Evolutionary conservation across 2,113 vertebrate species (phyloP).

Genomic region (Sciurus niger): DNA sequence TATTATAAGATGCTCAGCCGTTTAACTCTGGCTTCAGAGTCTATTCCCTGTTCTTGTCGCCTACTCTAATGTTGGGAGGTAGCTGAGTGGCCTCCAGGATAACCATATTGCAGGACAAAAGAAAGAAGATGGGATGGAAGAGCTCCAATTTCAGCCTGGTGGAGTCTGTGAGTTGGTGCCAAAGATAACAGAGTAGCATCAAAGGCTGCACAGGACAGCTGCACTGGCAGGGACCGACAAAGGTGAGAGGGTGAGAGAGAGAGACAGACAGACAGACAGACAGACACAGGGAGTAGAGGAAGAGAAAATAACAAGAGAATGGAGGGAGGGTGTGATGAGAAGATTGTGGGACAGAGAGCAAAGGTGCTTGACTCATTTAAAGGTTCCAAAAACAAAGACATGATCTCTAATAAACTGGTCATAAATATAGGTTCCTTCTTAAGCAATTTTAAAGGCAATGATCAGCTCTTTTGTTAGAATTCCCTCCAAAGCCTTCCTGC

Average conservation of each 20-base stretch:
- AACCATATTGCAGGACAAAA: conserved; percentile 65
- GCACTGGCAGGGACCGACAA: conserved; percentile 47
- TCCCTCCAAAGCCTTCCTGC: not conserved
- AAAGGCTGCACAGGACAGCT: conserved; percentile 57
- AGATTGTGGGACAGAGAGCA: not conserved
- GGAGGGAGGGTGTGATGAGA: not conserved
- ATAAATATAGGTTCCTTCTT: not conserved
- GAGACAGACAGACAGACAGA: no score
- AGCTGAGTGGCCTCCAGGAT: conserved; percentile 28
- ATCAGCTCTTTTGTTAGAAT: not conserved
- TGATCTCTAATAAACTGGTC: not conserved
- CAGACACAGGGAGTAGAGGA: not conserved
- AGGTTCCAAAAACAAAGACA: not conserved
- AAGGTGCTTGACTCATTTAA: not conserved
- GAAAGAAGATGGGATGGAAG: conserved; percentile 56
- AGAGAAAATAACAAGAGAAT: not conserved
- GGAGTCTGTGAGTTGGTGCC: conserved; percentile 23
- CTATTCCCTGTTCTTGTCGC: not conserved
- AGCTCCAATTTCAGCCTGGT: conserved; percentile 37
- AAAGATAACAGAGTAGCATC: conserved; percentile 70
- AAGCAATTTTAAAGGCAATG: not conserved
- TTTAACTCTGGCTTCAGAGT: not conserved
- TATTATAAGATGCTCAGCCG: not conserved
- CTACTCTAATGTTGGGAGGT: not conserved
- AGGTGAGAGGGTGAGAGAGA: not conserved